Conservation (phyloP, 2,113 vertebrate species). For the Mesembrinibis cayennensis region DNA sequence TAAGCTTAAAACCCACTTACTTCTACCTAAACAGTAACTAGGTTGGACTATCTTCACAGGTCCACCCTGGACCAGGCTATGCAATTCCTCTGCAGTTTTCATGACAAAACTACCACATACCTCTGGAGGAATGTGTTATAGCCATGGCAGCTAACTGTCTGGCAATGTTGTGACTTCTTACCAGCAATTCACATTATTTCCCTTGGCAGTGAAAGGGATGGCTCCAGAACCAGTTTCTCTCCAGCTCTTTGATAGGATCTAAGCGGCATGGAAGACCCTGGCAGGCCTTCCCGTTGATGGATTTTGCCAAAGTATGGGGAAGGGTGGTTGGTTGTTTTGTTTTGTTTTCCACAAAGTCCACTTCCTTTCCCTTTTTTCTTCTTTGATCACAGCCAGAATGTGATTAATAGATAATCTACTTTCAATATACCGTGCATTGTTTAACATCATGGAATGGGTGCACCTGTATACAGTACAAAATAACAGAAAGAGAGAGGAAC, state of each 20-base stretch:
- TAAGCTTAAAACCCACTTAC: background rate
- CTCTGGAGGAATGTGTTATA: background rate
- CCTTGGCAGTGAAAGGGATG: background rate
- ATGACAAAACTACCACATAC: background rate
- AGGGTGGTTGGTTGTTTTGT: background rate
- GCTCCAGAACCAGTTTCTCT: background rate
- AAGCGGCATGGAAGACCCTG: background rate
- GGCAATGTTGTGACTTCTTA: background rate
- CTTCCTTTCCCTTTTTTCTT: background rate
- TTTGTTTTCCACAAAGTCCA: background rate
- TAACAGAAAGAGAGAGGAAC: background rate
- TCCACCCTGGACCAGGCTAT: background rate
- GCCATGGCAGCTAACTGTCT: rapidly evolving
- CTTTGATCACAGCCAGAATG: background rate
- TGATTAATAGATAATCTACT: background rate
- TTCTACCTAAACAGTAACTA: background rate
- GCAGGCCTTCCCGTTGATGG: background rate
- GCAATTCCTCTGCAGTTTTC: background rate
- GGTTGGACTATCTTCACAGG: background rate
- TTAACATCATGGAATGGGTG: background rate
- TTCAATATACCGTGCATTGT: background rate
- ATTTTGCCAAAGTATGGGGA: background rate
- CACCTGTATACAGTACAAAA: background rate
- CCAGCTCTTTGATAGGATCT: background rate
- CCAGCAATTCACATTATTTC: background rate